phyloP scores from a whole-genome alignment of 2,888 invertebrate species.

The Tetragnatha montana region DNA sequence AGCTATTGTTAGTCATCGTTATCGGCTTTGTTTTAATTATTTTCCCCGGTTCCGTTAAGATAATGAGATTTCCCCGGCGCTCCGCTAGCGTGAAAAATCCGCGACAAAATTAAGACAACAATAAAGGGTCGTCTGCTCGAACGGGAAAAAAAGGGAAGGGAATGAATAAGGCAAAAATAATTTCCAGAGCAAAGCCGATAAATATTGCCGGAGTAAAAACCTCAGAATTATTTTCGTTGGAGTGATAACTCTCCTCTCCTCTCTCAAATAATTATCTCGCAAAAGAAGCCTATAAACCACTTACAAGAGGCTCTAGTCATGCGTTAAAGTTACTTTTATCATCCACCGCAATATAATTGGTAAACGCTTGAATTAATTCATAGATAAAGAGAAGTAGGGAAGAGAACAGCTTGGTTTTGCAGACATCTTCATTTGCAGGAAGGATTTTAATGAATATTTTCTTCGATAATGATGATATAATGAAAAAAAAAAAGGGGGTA shows the following conservation, averaged over 20 bases:
- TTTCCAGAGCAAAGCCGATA: slow-evolving; percentile 62
- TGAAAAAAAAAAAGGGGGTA: slow-evolving; percentile 25
- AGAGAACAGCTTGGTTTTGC: slow-evolving; percentile 55
- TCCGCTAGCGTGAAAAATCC: slow-evolving; percentile 61
- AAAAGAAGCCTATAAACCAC: slow-evolving; percentile 69
- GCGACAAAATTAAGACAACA: slow-evolving; percentile 70
- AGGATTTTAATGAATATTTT: slow-evolving; percentile 66
- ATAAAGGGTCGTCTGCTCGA: slow-evolving; percentile 61
- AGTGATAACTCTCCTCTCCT: slow-evolving; percentile 52
- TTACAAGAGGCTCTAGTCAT: slow-evolving; percentile 67
- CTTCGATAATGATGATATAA: slow-evolving; percentile 66
- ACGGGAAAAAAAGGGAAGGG: slow-evolving; percentile 29
- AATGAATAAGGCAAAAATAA: slow-evolving; percentile 46
- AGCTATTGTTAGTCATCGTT: slow-evolving; percentile 71
- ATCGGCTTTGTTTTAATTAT: slow-evolving; percentile 71
- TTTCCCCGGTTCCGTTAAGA: slow-evolving; percentile 66
- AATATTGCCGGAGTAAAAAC: slow-evolving; percentile 67
- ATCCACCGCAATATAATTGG: slow-evolving; percentile 65
- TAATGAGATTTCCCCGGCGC: slow-evolving; percentile 66
- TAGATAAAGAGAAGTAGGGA: slow-evolving; percentile 58
- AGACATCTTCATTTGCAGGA: slow-evolving; percentile 65
- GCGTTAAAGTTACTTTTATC: slow-evolving; percentile 70
- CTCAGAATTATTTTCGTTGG: slow-evolving; percentile 62
- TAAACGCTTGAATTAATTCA: slow-evolving; percentile 70
- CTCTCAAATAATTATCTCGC: slow-evolving; percentile 69